Conservation (phyloP, 2,113 vertebrate species). For the Jacana jacana region DNA sequence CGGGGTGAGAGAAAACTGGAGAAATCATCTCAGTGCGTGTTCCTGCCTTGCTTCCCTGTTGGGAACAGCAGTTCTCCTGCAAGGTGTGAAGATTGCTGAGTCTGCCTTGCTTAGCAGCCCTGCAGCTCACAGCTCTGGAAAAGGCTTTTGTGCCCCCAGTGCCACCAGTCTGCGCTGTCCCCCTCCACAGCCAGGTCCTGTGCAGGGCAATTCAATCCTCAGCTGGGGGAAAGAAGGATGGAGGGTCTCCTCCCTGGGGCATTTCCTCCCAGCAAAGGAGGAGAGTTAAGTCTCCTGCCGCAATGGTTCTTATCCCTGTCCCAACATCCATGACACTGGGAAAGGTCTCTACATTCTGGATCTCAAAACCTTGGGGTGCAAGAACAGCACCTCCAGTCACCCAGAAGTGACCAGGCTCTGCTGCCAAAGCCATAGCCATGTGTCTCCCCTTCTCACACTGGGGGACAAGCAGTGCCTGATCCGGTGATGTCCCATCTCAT, state of each 20-base stretch:
- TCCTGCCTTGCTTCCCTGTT: not conserved
- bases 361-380: not conserved
- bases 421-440: not conserved
- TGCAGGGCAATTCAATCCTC: not conserved
- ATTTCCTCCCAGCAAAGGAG: not conserved
- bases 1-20: not conserved
- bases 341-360: not conserved
- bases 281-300: not conserved
- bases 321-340: not conserved
- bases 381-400: not conserved
- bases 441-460: not conserved
- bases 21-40: not conserved
- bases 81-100: not conserved
- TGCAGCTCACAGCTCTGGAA: not conserved
- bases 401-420: not conserved
- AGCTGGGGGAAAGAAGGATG: not conserved
- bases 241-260: not conserved
- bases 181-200: not conserved
- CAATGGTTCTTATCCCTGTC: not conserved
- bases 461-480: not conserved
- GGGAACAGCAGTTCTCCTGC: not conserved
- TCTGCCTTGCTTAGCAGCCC: not conserved
- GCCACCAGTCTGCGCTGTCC: not conserved
- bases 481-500: rapidly evolving
- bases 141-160: not conserved